Percentiles rank a stretch among this genome's conserved stretches.
phyloP scores from a whole-genome alignment of 2,797 vertebrate genomes.

The Monodelphis domestica region DNA sequence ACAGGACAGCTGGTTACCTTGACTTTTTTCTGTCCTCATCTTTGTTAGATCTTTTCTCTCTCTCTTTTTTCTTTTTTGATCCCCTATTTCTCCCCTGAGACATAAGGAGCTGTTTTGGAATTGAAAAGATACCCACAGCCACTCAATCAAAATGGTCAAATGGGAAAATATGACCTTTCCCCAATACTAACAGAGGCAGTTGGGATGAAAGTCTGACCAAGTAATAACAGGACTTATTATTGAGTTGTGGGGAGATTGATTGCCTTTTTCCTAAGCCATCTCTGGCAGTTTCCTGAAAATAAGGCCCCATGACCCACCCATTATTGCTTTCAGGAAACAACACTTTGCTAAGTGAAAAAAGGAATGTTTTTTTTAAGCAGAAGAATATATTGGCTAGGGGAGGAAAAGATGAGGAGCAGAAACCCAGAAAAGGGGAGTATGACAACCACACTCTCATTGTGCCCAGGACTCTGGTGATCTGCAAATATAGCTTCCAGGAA shows the following conservation, averaged over 20 bases:
- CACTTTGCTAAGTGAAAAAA: not conserved
- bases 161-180: not conserved
- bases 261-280: not conserved
- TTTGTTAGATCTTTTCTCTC: not conserved
- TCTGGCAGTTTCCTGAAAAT: not conserved
- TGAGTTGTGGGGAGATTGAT: not conserved
- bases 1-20: not conserved
- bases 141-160: not conserved
- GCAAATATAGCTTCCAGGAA: not conserved
- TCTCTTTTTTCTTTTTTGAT: not conserved
- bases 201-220: too few relatives aligned
- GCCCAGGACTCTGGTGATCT: not conserved
- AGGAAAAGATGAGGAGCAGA: not conserved
- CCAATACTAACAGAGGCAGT: rapidly evolving
- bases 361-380: not conserved
- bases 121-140: not conserved
- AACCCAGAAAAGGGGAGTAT: not conserved
- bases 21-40: not conserved
- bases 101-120: not conserved
- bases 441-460: rapidly evolving
- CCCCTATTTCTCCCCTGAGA: not conserved
- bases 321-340: slow-evolving; percentile 6
- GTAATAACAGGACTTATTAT: rapidly evolving
- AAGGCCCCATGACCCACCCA: not conserved
- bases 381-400: not conserved